Percentiles rank a stretch among this genome's conserved stretches.
Conservation (phyloP, 1,140 invertebrate species). For the Scaptomyza montana region DNA sequence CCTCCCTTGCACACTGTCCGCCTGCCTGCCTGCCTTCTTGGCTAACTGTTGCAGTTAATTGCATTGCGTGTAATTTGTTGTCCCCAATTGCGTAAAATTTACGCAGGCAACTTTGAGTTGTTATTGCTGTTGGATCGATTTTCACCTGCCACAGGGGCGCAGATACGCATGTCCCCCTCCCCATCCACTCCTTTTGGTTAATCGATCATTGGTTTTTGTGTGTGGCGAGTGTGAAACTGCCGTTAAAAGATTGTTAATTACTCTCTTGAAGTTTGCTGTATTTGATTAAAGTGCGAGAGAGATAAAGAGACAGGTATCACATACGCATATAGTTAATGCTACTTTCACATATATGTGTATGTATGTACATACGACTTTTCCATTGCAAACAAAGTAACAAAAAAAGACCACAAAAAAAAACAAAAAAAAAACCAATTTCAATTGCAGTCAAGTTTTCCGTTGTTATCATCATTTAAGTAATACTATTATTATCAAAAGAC, state of each 20-base stretch:
- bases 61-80: slow-evolving; percentile 44
- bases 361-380: too few species aligned
- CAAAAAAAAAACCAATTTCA: neutral
- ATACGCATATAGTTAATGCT: too few species aligned
- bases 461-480: neutral
- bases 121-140: slow-evolving; percentile 41
- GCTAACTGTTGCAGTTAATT: neutral
- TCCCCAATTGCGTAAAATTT: slow-evolving; percentile 67
- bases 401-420: too few species aligned
- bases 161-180: neutral
- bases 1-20: neutral
- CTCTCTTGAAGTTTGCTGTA: slow-evolving; percentile 10
- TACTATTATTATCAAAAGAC: neutral
- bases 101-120: slow-evolving; percentile 24
- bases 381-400: too few species aligned
- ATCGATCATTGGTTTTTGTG: slow-evolving; percentile 45
- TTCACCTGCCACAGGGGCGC: slow-evolving; percentile 54
- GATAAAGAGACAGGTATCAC: neutral
- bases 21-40: neutral
- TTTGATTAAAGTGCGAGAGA: neutral
- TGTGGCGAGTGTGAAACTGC: slow-evolving; percentile 44
- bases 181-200: slow-evolving; percentile 6
- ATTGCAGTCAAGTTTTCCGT: neutral
- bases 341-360: too few species aligned
- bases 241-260: slow-evolving; percentile 68